Base-by-base conservation (phyloP, 2,888 invertebrate species). In the Pachymerium ferrugineum region DNA sequence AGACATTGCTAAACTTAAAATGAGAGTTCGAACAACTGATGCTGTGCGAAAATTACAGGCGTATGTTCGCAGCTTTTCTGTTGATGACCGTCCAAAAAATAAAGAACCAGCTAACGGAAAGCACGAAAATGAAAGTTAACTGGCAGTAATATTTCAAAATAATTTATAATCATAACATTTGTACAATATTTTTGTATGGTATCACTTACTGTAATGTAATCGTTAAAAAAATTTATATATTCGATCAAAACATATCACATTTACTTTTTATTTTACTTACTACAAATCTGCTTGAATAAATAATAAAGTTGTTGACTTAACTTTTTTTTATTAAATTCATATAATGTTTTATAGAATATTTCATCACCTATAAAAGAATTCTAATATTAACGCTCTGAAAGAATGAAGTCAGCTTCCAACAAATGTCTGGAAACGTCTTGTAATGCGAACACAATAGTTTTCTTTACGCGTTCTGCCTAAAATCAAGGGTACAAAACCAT, bases 11-110 rank as follows among this genome's bases (percentile, higher is more conserved):
- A 62, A 68, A 6, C 74, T 76, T 16, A 76, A 76, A 35, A 28
- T 76, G 68, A 19, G 69, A 3, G 54, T 76, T 73, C 70, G 73
- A 10, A 70, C 67, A 3, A 72, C 69, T 25, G 74, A 73, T 14
- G 74, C 74, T 1, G 38, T 76, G 14, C 28, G 54, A 12, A 38
- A 74, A 28, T 67, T 76, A 0, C 54, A 70, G 25, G 38, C 73
- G 1, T 76, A 75, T 25, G 76, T 76, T 2, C 28, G 74, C 28
- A 71, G 73, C 28, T 76, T 76, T 54, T 75, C 76, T 22, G 14
- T 25, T n/a, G 69, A 73, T 12, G 31, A n/a, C n/a, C n/a, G n/a
- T n/a, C n/a, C n/a, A n/a, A n/a, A n/a, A n/a, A n/a, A n/a, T n/a
- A n/a, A 69, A 10, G 12, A 25, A 28, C 28, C 10, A 5, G 25